Evolutionary conservation across 2,113 vertebrate species (phyloP).

Genomic region (Limanda limanda): DNA sequence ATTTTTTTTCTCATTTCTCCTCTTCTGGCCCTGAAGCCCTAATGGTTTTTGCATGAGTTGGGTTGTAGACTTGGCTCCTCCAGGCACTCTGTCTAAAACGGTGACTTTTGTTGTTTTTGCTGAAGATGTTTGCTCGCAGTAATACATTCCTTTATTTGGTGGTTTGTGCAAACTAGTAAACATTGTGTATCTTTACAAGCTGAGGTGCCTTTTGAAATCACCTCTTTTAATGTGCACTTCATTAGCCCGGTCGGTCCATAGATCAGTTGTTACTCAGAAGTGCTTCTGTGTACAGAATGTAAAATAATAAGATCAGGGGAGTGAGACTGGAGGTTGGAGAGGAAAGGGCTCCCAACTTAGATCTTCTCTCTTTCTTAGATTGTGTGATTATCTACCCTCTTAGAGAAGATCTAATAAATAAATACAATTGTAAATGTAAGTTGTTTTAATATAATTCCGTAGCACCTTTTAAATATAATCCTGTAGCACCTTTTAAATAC

Average conservation of each 20-base stretch:
- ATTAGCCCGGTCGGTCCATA: not conserved
- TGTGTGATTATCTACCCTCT: too few relatives aligned
- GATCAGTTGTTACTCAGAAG: not conserved
- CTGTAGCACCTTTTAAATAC: too few relatives aligned
- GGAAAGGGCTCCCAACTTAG: not conserved
- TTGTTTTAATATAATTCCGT: not conserved
- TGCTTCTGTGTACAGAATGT: not conserved
- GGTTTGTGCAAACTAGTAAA: constrained; percentile 31
- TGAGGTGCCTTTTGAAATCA: constrained; percentile 22
- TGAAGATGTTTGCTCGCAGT: constrained; percentile 21
- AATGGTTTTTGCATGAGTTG: constrained; percentile 72
- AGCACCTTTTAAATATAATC: too few relatives aligned
- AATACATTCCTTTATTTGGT: constrained; percentile 35
- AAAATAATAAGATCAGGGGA: not conserved
- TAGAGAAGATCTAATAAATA: not conserved
- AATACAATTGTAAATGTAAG: not conserved
- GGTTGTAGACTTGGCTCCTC: constrained; percentile 33
- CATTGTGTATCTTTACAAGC: constrained; percentile 14
- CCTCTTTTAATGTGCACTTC: constrained; percentile 14
- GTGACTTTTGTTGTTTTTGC: constrained; percentile 37
- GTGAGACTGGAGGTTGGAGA: not conserved
- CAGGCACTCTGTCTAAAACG: constrained; percentile 44
- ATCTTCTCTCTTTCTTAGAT: too few relatives aligned
- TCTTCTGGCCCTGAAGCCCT: constrained; percentile 62
- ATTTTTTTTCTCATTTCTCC: constrained; percentile 44